A percentile compares a stretch with the other conserved stretches of the same genome.
Conservation (phyloP, 1,140 invertebrate genomes). For the Trichonephila clavipes region DNA sequence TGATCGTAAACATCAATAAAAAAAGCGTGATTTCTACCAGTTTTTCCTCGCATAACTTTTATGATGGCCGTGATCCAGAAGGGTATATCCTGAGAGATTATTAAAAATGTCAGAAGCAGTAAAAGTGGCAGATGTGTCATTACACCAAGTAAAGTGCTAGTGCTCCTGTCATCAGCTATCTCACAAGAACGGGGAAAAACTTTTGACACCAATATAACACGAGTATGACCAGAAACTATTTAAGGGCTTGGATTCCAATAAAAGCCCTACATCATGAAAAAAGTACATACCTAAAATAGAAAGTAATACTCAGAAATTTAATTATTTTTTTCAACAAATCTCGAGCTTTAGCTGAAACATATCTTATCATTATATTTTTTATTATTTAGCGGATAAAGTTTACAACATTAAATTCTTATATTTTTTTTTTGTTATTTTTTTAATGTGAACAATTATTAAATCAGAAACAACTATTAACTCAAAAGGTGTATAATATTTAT, state of each 20-base stretch:
- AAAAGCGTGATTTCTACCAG: neutral
- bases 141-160: constrained; percentile 1
- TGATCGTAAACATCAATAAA: constrained; percentile 4
- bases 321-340: neutral
- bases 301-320: neutral
- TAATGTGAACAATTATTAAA: no score
- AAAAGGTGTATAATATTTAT: no score
- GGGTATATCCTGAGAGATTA: constrained; percentile 2
- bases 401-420: no score
- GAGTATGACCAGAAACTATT: constrained; percentile 5
- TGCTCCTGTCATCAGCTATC: constrained; percentile 7
- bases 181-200: neutral
- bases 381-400: no score
- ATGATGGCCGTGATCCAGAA: neutral
- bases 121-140: constrained; percentile 30
- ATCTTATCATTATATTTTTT: no score
- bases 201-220: constrained; percentile 9
- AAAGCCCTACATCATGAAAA: neutral
- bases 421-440: no score
- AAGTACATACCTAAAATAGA: neutral
- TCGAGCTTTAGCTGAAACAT: no score
- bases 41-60: constrained; percentile 2
- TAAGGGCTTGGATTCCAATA: neutral
- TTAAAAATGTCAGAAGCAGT: constrained; percentile 1
- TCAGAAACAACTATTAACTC: no score